Conservation (phyloP, 2,113 vertebrate genomes). For the Benitochromis conjunctus region DNA sequence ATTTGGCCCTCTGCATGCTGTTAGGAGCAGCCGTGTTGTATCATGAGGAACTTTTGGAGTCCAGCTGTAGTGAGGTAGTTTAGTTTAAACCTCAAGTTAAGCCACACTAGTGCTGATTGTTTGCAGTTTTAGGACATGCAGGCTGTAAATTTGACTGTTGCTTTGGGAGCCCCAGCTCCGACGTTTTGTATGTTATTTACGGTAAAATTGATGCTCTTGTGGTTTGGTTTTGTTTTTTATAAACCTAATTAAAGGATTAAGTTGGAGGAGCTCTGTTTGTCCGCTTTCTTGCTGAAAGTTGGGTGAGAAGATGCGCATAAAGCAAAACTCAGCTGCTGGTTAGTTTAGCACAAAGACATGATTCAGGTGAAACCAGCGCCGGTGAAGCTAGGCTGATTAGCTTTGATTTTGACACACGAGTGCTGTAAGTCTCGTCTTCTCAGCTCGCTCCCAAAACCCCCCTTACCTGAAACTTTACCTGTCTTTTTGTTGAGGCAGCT, state of each 20-base stretch:
- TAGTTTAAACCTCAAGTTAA: neutral
- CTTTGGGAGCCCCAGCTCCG: neutral
- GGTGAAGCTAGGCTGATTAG: neutral
- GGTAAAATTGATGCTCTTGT: neutral
- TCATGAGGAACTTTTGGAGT: constrained; percentile 6
- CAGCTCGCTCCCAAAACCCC: neutral
- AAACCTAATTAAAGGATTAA: neutral
- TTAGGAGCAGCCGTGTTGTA: neutral
- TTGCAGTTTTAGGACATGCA: neutral
- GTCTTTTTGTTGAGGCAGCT: neutral
- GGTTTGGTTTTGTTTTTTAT: neutral
- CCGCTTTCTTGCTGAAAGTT: neutral
- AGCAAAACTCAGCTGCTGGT: neutral
- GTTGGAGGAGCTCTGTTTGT: neutral
- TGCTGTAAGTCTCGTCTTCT: neutral
- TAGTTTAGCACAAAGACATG: neutral
- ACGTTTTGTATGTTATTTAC: neutral
- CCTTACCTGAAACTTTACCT: neutral
- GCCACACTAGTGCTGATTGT: neutral
- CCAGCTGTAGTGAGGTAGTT: neutral
- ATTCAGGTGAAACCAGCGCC: neutral
- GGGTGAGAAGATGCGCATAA: neutral
- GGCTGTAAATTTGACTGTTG: neutral
- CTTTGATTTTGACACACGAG: neutral
- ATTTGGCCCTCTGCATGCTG: constrained; percentile 15